Base-by-base conservation (phyloP, 2,888 invertebrate genomes). In the Urechis unicinctus region DNA sequence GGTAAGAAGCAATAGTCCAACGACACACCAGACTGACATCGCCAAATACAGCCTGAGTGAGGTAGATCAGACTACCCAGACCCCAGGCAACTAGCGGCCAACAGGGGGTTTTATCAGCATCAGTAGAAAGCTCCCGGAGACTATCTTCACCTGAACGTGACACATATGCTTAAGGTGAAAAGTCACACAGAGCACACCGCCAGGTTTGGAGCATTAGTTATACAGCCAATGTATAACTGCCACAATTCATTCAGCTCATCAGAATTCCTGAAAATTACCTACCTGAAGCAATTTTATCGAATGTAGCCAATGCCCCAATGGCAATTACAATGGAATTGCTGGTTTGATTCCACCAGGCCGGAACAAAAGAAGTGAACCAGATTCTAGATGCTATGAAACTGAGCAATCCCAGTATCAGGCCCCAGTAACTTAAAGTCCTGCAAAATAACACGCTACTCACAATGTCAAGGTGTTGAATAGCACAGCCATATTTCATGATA, bases 11-110 rank as follows among this genome's bases (percentile, higher is more conserved):
- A 5, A 74, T 74, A 1, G 68, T 67, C 78, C 78, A 78, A 36
- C 78, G 65, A 13, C 68, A 67, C 9, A 77, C 62, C 2, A 78
- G 60, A 0, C 77, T 77, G 4, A 70, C 72, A 56, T 78, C 78
- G 21, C 76, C 76, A 66, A 74, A 77, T 47, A 73, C 64, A 65
- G 70, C 68, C 50, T 75, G 70, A 25, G 72, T 70, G 42, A 75
- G 58, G 57, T 68, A 78, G 41, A 78, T 49, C 36, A 78, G 62
- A 63, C 74, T 74, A 25, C 77, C 78, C 52, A 76, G 68, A 1
- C 71, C 73, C 3, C 75, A 44, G 1, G 69, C 73, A 30, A 67
- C 66, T 1, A 66, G 58, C 17, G 74, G 28, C 67, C 70, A 73
- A 48, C 60, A 57, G 5, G 69, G 66, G 22, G 29, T 28, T 44